Base-by-base conservation (phyloP, 1,140 invertebrate genomes). In the Dreissena polymorpha region DNA sequence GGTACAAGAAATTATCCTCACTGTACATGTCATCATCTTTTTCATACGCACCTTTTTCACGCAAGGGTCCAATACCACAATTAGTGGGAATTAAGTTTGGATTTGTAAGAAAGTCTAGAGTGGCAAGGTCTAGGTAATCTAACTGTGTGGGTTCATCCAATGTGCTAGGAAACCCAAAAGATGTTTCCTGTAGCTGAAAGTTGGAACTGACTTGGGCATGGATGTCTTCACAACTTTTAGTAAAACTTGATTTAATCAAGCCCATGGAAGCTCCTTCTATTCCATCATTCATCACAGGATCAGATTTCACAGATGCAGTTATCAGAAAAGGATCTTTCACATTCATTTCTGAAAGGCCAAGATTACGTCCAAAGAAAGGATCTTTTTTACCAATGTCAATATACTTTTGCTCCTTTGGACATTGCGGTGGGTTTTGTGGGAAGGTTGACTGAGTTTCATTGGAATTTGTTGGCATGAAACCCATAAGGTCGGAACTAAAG, bases 311-410 rank as follows among this genome's bases (percentile, higher is more conserved):
- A 8, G 72, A 7, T 25, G 81, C 73, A 77, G 68, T 83, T 27
- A 83, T 83, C 18, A 83, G 57, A 53, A 83, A 83, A 13, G 81
- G 81, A 53, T 83, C 81, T 69, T 77, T 83, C 6, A 60, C 29
- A 64, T 83, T 83, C 8, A 83, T 63, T 39, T 76, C 72, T 0
- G 72, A 7, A 23, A 77, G 49, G 10, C 74, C 73, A 57, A 51
- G 53, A 29, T 69, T 76, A 53, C 71, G 73, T 12, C 81, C 73
- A 50, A 83, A 70, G 57, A 76, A 83, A 25, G 81, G 81, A 29
- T 83, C 81, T 27, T 83, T 83, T 49, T 77, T 83, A 23, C 71
- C 81, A 8, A 83, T 39, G 57, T 83, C 81, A n/a, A 83, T 49
- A 29, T 76, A 83, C 53, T 71, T 21, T 6, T 76, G 51, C 1